A percentile compares a stretch with the other conserved stretches of the same genome.
These are phyloP conservation scores for Nephila pilipes DNA, from an alignment of 1,140 invertebrate genomes.

Conservation along the genomic window DNA sequence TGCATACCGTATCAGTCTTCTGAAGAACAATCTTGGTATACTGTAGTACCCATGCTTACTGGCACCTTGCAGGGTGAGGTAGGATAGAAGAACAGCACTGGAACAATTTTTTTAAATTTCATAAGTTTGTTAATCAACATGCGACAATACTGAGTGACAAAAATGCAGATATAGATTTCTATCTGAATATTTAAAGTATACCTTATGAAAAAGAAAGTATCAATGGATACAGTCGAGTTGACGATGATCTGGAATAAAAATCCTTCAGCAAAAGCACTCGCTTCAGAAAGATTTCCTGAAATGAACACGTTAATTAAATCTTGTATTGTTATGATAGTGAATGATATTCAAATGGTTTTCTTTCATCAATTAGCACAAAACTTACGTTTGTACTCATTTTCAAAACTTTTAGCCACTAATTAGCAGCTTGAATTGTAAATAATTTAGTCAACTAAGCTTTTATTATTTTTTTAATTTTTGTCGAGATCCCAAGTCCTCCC, in stretches of 20 bases:
- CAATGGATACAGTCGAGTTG: conserved; percentile 78
- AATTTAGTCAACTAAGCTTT: too few species aligned
- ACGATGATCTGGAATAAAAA: conserved; percentile 78
- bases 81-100: conserved; percentile 76
- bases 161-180: neutral
- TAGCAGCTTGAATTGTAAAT: too few species aligned
- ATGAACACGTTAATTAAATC: neutral
- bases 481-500: too few species aligned
- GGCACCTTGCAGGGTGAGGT: conserved; percentile 65
- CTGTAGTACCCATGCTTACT: conserved; percentile 63
- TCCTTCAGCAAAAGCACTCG: conserved; percentile 80
- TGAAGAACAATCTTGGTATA: conserved; percentile 46
- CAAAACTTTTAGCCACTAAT: too few species aligned
- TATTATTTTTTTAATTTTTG: too few species aligned
- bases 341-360: too few species aligned
- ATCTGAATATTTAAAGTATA: conserved; percentile 80
- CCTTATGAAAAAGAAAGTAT: conserved; percentile 80
- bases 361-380: too few species aligned
- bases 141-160: neutral
- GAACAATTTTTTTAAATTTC: neutral
- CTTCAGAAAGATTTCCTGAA: conserved; percentile 66
- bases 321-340: too few species aligned
- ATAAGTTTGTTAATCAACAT: neutral
- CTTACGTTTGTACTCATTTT: too few species aligned
- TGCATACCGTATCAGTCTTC: conserved; percentile 62